A percentile compares a stretch with the other conserved stretches of the same genome.
Evolutionary conservation across 92 coral and sea anemone genomes (phyloP).

Genomic region (Hydrozoanthus gracilis): DNA sequence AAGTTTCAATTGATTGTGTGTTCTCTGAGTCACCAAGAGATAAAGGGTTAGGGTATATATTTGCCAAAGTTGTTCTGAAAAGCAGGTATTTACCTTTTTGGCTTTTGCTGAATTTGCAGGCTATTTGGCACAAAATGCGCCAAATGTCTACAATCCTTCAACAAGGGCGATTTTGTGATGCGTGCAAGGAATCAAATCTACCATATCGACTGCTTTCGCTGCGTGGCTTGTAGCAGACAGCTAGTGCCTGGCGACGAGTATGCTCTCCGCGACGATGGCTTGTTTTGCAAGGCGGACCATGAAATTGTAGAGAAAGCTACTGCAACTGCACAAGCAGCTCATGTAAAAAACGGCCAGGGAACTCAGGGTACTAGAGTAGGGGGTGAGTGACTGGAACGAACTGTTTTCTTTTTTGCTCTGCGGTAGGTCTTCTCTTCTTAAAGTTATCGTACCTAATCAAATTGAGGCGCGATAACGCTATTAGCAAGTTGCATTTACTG

Average conservation of each 20-base stretch:
- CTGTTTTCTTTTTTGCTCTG: slow-evolving; percentile 67
- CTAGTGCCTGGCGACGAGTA: slow-evolving; percentile 97
- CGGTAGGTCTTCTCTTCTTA: slow-evolving; percentile 90
- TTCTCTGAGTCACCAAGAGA: slow-evolving; percentile 24
- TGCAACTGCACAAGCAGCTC: slow-evolving; percentile 90
- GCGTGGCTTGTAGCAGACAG: slow-evolving; percentile 97
- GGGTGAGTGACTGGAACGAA: slow-evolving; percentile 60
- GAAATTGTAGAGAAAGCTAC: slow-evolving; percentile 97
- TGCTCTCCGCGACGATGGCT: slow-evolving; percentile 95
- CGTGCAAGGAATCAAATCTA: slow-evolving; percentile 94
- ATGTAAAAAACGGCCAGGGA: slow-evolving; percentile 67
- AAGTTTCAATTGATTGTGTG: slow-evolving; percentile 15
- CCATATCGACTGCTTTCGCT: slow-evolving; percentile 98
- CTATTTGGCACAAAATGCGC: slow-evolving; percentile 99
- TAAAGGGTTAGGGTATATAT: slow-evolving; percentile 75
- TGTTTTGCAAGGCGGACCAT: slow-evolving; percentile 98
- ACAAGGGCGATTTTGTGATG: slow-evolving; percentile 98
- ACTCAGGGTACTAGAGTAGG: slow-evolving; percentile 61
- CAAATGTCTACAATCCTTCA: slow-evolving; percentile 91
- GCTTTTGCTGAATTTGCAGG: slow-evolving; percentile 70
- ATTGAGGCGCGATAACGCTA: slow-evolving; percentile 91
- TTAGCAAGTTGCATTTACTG: slow-evolving; percentile 79
- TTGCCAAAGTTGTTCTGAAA: slow-evolving; percentile 90
- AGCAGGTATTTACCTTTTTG: slow-evolving; percentile 58
- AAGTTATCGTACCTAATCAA: slow-evolving; percentile 86